These are phyloP conservation scores for Lordiphosa mommai DNA, from an alignment of 1,140 invertebrate genomes.

Conservation along the genomic window DNA sequence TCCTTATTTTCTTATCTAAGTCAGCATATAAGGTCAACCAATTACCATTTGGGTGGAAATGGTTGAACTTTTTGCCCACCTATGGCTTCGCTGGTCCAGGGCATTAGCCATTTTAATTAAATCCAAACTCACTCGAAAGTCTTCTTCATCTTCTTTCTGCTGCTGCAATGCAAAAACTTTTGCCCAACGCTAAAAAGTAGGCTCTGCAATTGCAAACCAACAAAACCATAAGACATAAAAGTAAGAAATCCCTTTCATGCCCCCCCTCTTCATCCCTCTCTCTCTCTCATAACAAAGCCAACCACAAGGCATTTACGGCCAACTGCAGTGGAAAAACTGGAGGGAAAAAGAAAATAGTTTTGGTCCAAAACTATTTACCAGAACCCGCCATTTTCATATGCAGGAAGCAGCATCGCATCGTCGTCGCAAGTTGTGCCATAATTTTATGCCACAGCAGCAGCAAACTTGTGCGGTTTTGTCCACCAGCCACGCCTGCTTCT, in stretches of 20 bases:
- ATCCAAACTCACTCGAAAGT: slow-evolving; percentile 21
- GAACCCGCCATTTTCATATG: slow-evolving; percentile 71
- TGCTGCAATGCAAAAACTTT: slow-evolving; percentile 34
- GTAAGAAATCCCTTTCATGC: slow-evolving; percentile 19
- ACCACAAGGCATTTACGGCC: slow-evolving; percentile 37
- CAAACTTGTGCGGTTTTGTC: slow-evolving; percentile 60
- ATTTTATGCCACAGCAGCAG: slow-evolving; percentile 69
- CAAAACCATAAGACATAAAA: slow-evolving; percentile 37
- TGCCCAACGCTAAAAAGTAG: slow-evolving; percentile 43
- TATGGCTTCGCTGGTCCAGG: slow-evolving; percentile 5
- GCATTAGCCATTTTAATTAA: slow-evolving; percentile 57
- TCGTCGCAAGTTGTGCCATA: slow-evolving; percentile 67
- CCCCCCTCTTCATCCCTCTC: not conserved
- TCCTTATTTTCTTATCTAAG: not conserved
- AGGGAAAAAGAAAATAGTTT: slow-evolving; percentile 60
- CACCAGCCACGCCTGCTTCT: not conserved
- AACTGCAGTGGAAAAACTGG: slow-evolving; percentile 7
- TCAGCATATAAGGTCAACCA: not conserved
- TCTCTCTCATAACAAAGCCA: slow-evolving; percentile 52
- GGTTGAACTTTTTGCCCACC: slow-evolving; percentile 6
- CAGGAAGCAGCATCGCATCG: slow-evolving; percentile 19
- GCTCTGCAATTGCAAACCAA: slow-evolving; percentile 48
- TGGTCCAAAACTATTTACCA: slow-evolving; percentile 61
- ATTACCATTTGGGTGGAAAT: slow-evolving; percentile 4
- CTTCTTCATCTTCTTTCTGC: not conserved